A percentile compares a stretch with the other conserved stretches of the same genome.
phyloP scores from a whole-genome alignment of 2,113 vertebrate species.

The Grallaria varia region DNA sequence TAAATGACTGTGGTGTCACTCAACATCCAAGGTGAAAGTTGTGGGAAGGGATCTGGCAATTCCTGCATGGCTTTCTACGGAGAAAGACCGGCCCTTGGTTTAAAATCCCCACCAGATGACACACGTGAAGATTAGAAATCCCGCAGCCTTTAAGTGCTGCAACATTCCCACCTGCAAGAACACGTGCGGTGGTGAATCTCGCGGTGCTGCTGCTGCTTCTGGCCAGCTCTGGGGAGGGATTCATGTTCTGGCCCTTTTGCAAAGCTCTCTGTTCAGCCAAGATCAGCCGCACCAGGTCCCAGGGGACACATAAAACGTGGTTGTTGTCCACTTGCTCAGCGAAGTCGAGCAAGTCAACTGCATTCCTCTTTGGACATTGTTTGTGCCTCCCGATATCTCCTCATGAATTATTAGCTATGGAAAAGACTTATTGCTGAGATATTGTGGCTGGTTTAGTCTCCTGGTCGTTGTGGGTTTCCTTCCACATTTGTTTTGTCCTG shows the following conservation, averaged over 20 bases:
- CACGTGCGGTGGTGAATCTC: neutral
- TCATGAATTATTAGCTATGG: constrained; percentile 7
- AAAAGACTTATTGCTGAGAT: neutral
- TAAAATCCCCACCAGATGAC: neutral
- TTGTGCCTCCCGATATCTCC: constrained; percentile 7
- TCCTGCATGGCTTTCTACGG: neutral
- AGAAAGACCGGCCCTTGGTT: neutral
- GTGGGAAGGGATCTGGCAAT: neutral
- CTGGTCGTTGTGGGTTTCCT: constrained; percentile 20
- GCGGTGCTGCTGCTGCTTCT: neutral
- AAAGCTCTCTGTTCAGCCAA: neutral
- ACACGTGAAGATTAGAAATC: neutral
- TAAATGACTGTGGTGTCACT: neutral
- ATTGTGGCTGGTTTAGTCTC: neutral
- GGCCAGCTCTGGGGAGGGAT: neutral
- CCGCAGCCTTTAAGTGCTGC: neutral
- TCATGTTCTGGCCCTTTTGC: neutral
- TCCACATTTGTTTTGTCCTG: neutral
- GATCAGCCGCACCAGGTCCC: neutral
- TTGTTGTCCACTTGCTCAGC: fast-evolving
- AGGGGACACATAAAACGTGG: neutral
- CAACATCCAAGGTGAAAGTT: neutral
- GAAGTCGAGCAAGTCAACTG: neutral
- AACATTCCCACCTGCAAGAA: neutral
- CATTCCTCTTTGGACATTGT: constrained; percentile 13